Base-by-base conservation (phyloP, 2,888 invertebrate species). In the Hemicrepidius hirtus region DNA sequence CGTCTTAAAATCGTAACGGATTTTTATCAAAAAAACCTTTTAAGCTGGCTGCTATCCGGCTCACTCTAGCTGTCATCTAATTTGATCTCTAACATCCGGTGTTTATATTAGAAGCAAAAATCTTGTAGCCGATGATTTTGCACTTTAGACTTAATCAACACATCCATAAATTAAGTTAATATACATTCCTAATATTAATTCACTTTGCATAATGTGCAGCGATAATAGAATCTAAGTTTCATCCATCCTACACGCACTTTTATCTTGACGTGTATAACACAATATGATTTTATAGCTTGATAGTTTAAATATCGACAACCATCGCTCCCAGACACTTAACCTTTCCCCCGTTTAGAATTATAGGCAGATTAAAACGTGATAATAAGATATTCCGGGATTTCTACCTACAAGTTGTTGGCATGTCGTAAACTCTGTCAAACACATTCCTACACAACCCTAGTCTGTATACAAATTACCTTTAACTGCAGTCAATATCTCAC, bases 381-480 rank as follows among this genome's bases (percentile, higher is more conserved):
- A 76, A 74, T 64, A 65, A 50, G 64, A 74, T 69, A 76, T 72
- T 72, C 65, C 68, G 72, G 74, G 71, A 72, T 74, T 70, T 74
- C 76, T 74, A 70, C 76, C 76, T 74, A 76, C 76, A 72, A 74
- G 64, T 65, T 72, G 74, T 74, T 74, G 69, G 68, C 68, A 74
- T 76, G 68, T 76, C 71, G 76, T 76, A 76, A 68, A 74, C 63
- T 68, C 69, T 63, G 68, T 71, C 57, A 41, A 69, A 66, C 60
- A 70, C 59, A 69, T 72, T 55, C 71, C 71, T 71, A 71, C 71
- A 71, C 71, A 66, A 71, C 60, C 66, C 59, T 53, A 53, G 41
- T 32, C 32, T 57, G 60, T 65, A 64, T 44, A 64, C 63, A 69
- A 68, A 64, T 63, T 63, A 46, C 10, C 28, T 59, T 68, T 59